phyloP scores from a whole-genome alignment of 1,140 invertebrate genomes.

The Anagrus nilaparvatae region DNA sequence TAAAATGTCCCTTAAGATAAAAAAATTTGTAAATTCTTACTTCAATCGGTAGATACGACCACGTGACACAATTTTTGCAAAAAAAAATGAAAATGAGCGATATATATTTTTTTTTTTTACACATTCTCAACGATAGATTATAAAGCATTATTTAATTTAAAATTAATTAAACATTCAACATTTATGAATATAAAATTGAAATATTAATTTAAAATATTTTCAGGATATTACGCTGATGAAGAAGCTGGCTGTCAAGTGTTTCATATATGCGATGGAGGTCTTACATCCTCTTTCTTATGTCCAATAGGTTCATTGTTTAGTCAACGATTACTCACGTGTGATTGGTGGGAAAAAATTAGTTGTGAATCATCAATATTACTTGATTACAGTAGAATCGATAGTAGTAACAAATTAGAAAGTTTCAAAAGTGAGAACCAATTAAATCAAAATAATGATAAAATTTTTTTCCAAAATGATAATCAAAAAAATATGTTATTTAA shows the following conservation, averaged over 20 bases:
- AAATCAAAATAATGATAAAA: too few species aligned
- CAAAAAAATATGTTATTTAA: too few species aligned
- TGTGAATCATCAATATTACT: conserved; percentile 34
- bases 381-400: background rate
- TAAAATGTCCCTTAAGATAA: too few species aligned
- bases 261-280: conserved; percentile 45
- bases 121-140: too few species aligned
- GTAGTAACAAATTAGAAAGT: background rate
- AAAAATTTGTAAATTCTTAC: too few species aligned
- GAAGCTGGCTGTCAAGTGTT: conserved; percentile 43
- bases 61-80: too few species aligned
- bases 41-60: too few species aligned
- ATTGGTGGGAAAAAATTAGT: conserved; percentile 48
- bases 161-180: too few species aligned
- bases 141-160: too few species aligned
- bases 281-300: conserved; percentile 44
- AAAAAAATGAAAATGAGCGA: too few species aligned
- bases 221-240: conserved; percentile 43
- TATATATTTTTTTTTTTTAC: too few species aligned
- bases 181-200: background rate
- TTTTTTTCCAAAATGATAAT: too few species aligned
- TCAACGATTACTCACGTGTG: conserved; percentile 44
- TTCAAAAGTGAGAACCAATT: background rate
- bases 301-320: conserved; percentile 49
- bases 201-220: background rate